Evolutionary conservation across 2,888 invertebrate genomes (phyloP).

Genomic region (Oxycera nigricornis): DNA sequence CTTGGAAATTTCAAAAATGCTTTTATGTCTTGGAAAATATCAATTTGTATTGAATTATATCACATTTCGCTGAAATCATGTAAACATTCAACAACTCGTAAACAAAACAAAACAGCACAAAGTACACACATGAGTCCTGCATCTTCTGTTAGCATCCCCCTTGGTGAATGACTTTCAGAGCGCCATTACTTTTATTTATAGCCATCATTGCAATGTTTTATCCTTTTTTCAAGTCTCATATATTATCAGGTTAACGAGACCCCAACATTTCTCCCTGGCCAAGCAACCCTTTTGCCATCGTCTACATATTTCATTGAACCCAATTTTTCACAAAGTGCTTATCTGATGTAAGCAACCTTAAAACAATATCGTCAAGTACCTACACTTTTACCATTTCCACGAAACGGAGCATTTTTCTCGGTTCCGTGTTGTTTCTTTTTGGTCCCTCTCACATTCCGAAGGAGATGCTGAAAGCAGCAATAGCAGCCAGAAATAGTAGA

Average conservation of each 20-base stretch:
- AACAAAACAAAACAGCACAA: background rate
- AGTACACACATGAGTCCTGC: too few relatives aligned
- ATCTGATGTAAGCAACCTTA: conserved; percentile 36
- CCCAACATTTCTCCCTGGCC: background rate
- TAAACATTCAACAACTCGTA: background rate
- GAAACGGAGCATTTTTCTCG: background rate
- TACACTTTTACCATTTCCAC: conserved; percentile 9
- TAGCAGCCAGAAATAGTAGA: background rate
- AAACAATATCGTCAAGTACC: conserved; percentile 33
- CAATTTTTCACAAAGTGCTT: conserved; percentile 34
- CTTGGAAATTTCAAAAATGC: background rate
- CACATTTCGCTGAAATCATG: background rate
- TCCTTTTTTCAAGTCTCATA: background rate
- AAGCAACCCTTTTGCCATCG: background rate
- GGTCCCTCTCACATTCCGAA: background rate
- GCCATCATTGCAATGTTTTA: background rate
- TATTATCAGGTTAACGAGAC: background rate
- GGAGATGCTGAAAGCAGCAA: background rate
- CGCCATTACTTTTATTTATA: conserved; percentile 20
- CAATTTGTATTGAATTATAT: background rate
- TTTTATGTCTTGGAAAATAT: background rate
- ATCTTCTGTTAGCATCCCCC: background rate
- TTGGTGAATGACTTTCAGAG: background rate
- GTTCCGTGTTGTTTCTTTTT: background rate
- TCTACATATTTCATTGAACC: conserved; percentile 24